Conservation (phyloP, 2,797 vertebrate species). For the Peromyscus melanophrys region DNA sequence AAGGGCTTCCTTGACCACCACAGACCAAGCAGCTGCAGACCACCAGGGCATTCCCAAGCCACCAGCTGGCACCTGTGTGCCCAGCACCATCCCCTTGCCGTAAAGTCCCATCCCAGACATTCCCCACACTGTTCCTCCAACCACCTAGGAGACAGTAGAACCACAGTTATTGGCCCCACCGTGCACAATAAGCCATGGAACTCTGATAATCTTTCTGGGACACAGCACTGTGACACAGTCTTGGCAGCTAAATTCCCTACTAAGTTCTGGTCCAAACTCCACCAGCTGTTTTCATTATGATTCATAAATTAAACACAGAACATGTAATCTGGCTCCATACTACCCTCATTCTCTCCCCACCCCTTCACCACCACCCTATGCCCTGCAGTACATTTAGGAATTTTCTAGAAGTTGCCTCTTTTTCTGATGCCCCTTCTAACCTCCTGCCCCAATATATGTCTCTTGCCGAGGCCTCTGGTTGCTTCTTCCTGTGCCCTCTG, state of each 20-base stretch:
- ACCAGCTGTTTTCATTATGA: neutral
- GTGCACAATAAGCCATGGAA: neutral
- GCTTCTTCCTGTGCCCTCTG: neutral
- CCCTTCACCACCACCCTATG: neutral
- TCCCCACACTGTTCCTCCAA: neutral
- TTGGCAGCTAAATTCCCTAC: neutral
- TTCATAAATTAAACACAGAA: neutral
- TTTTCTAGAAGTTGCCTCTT: conserved; percentile 27
- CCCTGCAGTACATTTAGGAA: neutral
- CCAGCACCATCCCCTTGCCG: neutral
- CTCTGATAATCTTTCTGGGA: neutral
- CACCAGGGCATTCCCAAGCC: neutral
- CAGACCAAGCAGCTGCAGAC: neutral
- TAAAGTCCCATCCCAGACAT: no score
- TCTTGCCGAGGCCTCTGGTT: fast-evolving
- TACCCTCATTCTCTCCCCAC: neutral
- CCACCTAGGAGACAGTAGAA: neutral
- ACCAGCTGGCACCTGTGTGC: neutral
- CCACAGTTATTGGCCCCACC: neutral
- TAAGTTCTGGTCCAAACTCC: neutral
- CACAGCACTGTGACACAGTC: no score
- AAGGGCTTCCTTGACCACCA: neutral
- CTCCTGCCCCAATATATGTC: neutral
- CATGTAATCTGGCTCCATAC: neutral
- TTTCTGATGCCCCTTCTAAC: neutral